A percentile compares a stretch with the other conserved stretches of the same genome.
phyloP scores from a whole-genome alignment of 2,797 vertebrate genomes.

The Acropternis orthonyx region DNA sequence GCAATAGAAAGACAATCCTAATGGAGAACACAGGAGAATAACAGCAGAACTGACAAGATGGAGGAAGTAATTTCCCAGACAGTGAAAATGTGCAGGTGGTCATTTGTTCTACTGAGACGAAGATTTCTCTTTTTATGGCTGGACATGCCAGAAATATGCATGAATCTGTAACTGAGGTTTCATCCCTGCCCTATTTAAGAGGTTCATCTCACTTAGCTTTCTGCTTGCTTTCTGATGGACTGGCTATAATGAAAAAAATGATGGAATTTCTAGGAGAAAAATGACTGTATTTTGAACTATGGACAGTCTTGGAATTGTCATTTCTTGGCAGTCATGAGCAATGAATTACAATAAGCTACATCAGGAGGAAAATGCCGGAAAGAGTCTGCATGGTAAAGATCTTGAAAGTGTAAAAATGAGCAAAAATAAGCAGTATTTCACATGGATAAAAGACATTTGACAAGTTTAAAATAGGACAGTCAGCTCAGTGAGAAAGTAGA shows the following conservation, averaged over 20 bases:
- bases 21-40: neutral
- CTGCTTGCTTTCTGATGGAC: neutral
- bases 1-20: neutral
- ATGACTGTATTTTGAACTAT: neutral
- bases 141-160: neutral
- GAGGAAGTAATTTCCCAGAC: neutral
- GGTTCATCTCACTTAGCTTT: neutral
- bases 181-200: neutral
- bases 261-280: neutral
- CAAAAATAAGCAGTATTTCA: constrained; percentile 14
- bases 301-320: neutral
- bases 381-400: neutral
- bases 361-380: neutral
- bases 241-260: neutral
- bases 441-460: neutral
- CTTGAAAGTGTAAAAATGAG: neutral
- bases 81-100: neutral
- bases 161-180: neutral
- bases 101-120: neutral
- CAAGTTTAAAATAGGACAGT: neutral
- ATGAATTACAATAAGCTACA: neutral
- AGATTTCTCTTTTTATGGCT: neutral
- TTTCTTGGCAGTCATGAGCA: neutral
- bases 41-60: neutral
- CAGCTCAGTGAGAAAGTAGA: neutral